Conservation (phyloP, 2,113 vertebrate genomes). For the Taurulus bubalis region DNA sequence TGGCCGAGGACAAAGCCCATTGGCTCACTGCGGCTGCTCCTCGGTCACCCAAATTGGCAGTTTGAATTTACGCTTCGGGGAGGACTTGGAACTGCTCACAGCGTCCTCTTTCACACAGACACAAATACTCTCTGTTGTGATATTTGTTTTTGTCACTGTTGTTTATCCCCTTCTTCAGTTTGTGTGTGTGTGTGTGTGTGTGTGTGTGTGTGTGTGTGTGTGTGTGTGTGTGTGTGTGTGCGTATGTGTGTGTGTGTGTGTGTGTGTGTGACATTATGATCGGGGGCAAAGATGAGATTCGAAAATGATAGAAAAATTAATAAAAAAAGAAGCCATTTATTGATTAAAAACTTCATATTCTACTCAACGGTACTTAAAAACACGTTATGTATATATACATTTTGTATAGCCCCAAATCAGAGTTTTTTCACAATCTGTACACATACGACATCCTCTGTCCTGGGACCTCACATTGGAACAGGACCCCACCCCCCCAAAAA, state of each 20-base stretch:
- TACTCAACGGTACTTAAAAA: background rate
- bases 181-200: background rate
- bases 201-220: background rate
- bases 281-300: background rate
- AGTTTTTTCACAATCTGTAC: too few relatives aligned
- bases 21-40: constrained; percentile 53
- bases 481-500: too few relatives aligned
- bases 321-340: background rate
- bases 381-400: background rate
- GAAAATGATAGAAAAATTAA: background rate
- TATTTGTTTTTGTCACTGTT: constrained; percentile 14
- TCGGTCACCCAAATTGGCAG: constrained; percentile 51
- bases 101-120: constrained; percentile 33
- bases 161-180: background rate
- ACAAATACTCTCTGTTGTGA: background rate
- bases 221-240: background rate
- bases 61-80: constrained; percentile 62
- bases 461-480: too few relatives aligned
- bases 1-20: constrained; percentile 43
- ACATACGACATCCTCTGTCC: too few relatives aligned
- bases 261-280: background rate
- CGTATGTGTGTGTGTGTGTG: background rate
- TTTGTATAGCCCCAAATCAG: too few relatives aligned
- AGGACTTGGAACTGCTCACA: constrained; percentile 33
- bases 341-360: background rate